Conservation (phyloP, 2,113 vertebrate species). For the Mungos mungo region DNA sequence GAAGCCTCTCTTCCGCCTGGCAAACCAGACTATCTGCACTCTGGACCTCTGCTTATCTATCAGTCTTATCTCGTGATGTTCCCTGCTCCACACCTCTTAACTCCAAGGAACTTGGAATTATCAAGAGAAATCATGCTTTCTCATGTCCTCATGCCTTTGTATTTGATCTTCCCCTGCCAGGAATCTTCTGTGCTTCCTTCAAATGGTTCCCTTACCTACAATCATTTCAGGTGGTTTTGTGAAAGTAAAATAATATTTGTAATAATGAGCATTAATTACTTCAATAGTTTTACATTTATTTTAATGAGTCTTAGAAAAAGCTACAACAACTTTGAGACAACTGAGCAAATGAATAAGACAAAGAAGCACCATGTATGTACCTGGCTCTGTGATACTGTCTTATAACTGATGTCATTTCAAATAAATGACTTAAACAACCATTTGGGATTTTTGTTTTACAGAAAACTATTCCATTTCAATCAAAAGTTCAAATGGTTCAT, state of each 20-base stretch:
- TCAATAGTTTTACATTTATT: not conserved
- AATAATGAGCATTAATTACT: not conserved
- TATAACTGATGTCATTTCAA: not conserved
- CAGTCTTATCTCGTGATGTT: not conserved
- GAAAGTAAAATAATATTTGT: not conserved
- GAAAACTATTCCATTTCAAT: conserved; percentile 6
- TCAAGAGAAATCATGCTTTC: not conserved
- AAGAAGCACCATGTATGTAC: not conserved
- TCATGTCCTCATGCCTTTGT: not conserved
- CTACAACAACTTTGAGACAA: not conserved
- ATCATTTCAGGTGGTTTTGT: not conserved
- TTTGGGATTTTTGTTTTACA: not conserved
- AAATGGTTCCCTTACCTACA: not conserved
- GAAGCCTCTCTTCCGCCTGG: not conserved
- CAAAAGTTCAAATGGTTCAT: not conserved
- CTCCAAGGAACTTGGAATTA: not conserved
- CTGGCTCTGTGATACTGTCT: not conserved
- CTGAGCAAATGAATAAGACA: not conserved
- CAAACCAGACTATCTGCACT: not conserved
- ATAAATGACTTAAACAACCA: conserved; percentile 1
- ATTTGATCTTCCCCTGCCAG: not conserved
- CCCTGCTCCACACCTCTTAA: not conserved
- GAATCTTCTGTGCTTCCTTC: not conserved
- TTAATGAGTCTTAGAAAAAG: not conserved
- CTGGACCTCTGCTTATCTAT: not conserved